Evolutionary conservation across 1,140 invertebrate genomes (phyloP), one percentile per base, ranked within the genome.

Genomic region (Drosophila subobscura): DNA sequence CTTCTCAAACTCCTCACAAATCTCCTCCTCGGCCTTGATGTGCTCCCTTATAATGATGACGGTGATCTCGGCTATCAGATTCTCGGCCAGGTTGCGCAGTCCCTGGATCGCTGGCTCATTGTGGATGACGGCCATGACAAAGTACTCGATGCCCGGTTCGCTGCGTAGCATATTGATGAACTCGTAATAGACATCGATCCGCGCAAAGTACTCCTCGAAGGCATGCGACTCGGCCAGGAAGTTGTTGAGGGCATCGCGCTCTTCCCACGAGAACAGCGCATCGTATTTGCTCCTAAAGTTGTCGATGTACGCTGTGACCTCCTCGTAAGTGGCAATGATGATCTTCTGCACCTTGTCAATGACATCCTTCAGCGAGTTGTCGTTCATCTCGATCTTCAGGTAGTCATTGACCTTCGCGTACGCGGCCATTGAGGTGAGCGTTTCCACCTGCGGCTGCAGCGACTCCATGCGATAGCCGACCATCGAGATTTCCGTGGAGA

Each of bases 1-100:
- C 22, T 92, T 92, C 91, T 95, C 93, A 77, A 96, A 96, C 57
- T 92, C 92, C 2, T 91, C 73, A 74, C 95, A 95, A 60, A 96
- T 95, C 37, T 93, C 92, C 8, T 93, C 84, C 91, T 95, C 95
- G 49, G 93, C 93, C 53, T 91, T 90, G 27, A 92, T 91, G 71
- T 94, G 93, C 23, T 92, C 90, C 3, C 80, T 54, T 0, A 93
- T 89, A 3, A 95, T 83, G 65, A 93, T 91, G 1, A 68, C 63
- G 2, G 94, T 93, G 8, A 94, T 93, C 14, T 92, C 79, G 16
- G 92, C 70, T 5, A 93, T 92, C 1, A 93, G 77, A 25, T 75
- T 63, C 42, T 92, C 72, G 2, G 92, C 91, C 22, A 93, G 91
- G 2, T 61, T 22, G 52, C 93, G 92, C 4, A 95, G 83, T 2